These are phyloP conservation scores for Entomobrya multifasciata DNA, from an alignment of 2,888 invertebrate genomes.

Conservation along the genomic window DNA sequence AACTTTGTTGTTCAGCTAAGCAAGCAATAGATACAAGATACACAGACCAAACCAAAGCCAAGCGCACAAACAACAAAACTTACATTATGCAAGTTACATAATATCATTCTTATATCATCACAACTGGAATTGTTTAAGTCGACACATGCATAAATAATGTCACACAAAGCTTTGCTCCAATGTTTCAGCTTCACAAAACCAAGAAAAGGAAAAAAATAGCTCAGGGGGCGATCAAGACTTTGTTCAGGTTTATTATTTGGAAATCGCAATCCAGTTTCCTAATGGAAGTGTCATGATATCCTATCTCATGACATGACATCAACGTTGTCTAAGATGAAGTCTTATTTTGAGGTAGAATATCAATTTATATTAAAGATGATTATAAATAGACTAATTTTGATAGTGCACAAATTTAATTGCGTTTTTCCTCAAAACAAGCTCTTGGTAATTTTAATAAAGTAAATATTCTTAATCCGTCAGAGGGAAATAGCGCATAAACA, in stretches of 20 bases:
- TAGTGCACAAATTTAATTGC: neutral
- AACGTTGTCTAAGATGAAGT: no score
- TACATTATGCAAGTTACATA: no score
- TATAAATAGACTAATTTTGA: no score
- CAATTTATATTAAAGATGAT: neutral
- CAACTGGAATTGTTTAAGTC: constrained; percentile 56
- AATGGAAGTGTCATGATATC: no score
- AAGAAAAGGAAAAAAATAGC: neutral
- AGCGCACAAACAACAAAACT: neutral
- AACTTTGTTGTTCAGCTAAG: constrained; percentile 28
- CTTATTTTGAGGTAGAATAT: no score
- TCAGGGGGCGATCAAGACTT: neutral
- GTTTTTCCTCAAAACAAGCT: no score
- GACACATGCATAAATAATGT: constrained; percentile 66
- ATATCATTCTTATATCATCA: neutral
- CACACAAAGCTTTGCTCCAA: constrained; percentile 42
- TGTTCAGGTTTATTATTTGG: neutral
- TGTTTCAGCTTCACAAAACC: constrained; percentile 38
- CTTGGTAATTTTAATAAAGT: no score
- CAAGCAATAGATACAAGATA: neutral
- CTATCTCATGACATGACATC: no score
- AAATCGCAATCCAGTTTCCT: no score
- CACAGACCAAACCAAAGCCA: neutral
- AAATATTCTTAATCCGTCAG: no score
- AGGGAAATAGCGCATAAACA: neutral